These are phyloP conservation scores for Leiothrix lutea DNA, from an alignment of 2,113 vertebrate species.

Conservation along the genomic window DNA sequence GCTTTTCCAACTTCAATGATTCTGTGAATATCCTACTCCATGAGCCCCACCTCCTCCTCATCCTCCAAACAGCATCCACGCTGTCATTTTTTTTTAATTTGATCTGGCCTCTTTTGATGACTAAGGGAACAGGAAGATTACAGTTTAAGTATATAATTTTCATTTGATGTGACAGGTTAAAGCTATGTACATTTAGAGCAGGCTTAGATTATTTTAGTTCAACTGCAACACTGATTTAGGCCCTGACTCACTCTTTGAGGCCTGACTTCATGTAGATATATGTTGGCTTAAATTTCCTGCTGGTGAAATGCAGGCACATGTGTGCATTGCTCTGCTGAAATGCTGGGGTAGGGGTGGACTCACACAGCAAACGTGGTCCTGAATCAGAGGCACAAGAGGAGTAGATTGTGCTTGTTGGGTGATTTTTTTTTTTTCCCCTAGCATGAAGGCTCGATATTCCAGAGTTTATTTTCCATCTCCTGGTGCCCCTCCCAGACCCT, in stretches of 20 bases:
- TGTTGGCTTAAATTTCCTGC: background rate
- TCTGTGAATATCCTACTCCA: background rate
- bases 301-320: background rate
- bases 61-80: background rate
- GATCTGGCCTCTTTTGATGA: background rate
- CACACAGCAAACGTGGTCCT: background rate
- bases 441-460: background rate
- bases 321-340: background rate
- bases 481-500: background rate
- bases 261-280: background rate
- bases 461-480: background rate
- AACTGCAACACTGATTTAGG: background rate
- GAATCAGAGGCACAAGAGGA: background rate
- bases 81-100: background rate
- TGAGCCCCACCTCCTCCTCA: background rate
- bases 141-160: conserved; percentile 44
- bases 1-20: background rate
- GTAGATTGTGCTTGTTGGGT: background rate
- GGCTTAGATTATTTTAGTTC: conserved; percentile 36
- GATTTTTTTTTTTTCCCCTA: background rate
- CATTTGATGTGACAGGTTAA: conserved; percentile 51
- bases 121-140: conserved; percentile 47
- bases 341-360: background rate
- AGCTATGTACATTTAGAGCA: conserved; percentile 12
- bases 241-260: conserved; percentile 21